Conservation (phyloP, 2,797 vertebrate genomes). For the Tiaroga cobitis region DNA sequence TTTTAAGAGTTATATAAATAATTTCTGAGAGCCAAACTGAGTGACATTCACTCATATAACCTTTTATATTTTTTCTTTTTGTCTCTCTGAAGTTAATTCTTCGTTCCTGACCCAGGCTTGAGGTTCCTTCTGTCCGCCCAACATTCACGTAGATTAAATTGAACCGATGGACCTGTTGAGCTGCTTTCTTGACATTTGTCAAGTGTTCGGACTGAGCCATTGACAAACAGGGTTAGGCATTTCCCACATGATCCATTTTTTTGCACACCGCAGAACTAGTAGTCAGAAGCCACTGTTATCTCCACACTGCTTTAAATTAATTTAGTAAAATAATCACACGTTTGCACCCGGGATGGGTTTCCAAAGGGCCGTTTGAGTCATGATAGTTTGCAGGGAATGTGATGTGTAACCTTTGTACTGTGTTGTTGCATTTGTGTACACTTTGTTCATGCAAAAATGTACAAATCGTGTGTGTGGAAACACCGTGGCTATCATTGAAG, state of each 20-base stretch:
- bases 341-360: conserved; percentile 24
- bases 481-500: conserved; percentile 27
- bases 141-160: conserved; percentile 68
- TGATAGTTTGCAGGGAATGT: conserved; percentile 35
- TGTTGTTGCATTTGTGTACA: conserved; percentile 35
- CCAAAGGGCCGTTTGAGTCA: conserved; percentile 33
- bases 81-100: conserved; percentile 52
- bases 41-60: conserved; percentile 81
- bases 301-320: conserved; percentile 1
- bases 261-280: conserved; percentile 22
- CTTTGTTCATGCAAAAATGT: conserved; percentile 34
- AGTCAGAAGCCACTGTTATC: conserved; percentile 20
- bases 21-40: conserved; percentile 81
- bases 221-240: conserved; percentile 71
- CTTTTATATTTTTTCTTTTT: conserved; percentile 51
- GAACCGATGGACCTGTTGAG: conserved; percentile 71
- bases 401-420: conserved; percentile 47
- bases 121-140: conserved; percentile 67
- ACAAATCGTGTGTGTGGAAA: conserved; percentile 23
- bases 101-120: conserved; percentile 67
- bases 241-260: conserved; percentile 39
- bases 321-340: conserved; percentile 9
- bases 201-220: conserved; percentile 64
- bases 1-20: conserved; percentile 74
- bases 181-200: conserved; percentile 52